Conservation (phyloP, 2,797 vertebrate genomes). For the Macropodus opercularis region DNA sequence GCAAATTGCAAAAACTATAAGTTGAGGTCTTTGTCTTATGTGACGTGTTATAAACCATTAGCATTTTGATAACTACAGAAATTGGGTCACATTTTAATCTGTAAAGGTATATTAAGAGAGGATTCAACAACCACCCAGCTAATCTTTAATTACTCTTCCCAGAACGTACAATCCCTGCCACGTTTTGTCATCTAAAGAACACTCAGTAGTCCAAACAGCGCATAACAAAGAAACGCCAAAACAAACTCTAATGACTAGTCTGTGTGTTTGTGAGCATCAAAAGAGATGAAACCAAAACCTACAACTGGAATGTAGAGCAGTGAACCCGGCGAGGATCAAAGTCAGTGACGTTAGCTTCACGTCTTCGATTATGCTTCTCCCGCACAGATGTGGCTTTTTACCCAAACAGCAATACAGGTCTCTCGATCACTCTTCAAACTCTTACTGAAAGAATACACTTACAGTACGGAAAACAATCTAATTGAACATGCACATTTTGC, state of each 20-base stretch:
- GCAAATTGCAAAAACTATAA: conserved; percentile 8
- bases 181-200: conserved; percentile 31
- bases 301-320: conserved; percentile 49
- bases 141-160: conserved; percentile 27
- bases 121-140: conserved; percentile 27
- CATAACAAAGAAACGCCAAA: conserved; percentile 48
- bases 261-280: conserved; percentile 11
- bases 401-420: conserved; percentile 30
- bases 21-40: conserved; percentile 4
- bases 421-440: conserved; percentile 32
- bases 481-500: conserved; percentile 72
- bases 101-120: conserved; percentile 21
- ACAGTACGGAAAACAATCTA: conserved; percentile 59
- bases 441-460: conserved; percentile 35
- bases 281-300: conserved; percentile 17
- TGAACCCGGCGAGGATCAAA: conserved; percentile 25
- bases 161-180: conserved; percentile 30
- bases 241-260: conserved; percentile 12
- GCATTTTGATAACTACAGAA: conserved; percentile 5
- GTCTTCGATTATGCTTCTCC: conserved; percentile 36
- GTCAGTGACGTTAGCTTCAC: conserved; percentile 33
- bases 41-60: no score
- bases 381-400: neutral
- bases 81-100: conserved; percentile 20
- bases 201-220: conserved; percentile 30